phyloP scores from a whole-genome alignment of 2,113 vertebrate genomes.

The Columba livia region DNA sequence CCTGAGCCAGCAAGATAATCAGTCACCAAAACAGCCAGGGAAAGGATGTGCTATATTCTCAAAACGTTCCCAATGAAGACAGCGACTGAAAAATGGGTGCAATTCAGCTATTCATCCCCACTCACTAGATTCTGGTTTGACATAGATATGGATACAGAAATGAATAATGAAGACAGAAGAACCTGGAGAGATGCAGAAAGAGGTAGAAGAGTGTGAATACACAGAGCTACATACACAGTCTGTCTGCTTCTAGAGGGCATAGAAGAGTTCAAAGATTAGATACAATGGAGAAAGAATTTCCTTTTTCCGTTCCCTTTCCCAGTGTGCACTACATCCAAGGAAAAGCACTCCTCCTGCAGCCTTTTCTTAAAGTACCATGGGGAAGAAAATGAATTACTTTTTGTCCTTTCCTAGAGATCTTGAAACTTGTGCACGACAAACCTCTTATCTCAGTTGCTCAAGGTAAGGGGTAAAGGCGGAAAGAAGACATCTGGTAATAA shows the following conservation, averaged over 20 bases:
- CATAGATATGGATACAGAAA: neutral
- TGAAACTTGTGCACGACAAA: neutral
- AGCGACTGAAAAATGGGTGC: neutral
- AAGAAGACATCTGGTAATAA: neutral
- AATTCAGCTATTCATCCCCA: neutral
- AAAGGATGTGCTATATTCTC: neutral
- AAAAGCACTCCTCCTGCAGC: neutral
- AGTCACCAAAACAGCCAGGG: neutral
- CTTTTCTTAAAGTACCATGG: neutral
- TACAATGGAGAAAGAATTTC: neutral
- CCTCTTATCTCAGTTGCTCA: neutral
- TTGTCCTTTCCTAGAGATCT: neutral
- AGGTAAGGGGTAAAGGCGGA: neutral
- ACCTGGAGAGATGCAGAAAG: neutral
- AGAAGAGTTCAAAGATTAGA: neutral
- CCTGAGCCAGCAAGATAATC: neutral
- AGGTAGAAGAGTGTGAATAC: neutral
- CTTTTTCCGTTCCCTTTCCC: neutral
- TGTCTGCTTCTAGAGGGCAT: neutral
- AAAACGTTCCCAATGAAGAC: neutral
- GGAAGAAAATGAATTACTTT: neutral
- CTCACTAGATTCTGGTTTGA: neutral
- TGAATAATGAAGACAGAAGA: neutral
- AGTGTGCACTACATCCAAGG: neutral
- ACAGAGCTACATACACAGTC: accelerated